These are phyloP conservation scores for Drosophila oshimai DNA, from an alignment of 1,140 invertebrate genomes.

Conservation along the genomic window DNA sequence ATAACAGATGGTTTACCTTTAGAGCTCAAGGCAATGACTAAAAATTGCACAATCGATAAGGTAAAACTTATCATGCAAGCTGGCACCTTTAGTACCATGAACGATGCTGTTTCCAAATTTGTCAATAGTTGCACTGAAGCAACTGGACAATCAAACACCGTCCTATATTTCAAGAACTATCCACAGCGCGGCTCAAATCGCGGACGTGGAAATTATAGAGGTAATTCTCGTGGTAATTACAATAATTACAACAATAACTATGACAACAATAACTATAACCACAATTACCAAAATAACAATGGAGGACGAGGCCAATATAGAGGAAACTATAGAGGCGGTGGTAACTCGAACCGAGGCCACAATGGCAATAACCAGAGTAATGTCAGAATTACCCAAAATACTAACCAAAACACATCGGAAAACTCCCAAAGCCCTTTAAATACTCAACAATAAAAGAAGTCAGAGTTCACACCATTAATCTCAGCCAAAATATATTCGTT, in stretches of 20 bases:
- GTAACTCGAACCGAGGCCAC: no score
- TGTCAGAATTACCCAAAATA: no score
- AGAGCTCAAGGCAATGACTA: slow-evolving; percentile 4
- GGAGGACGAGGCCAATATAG: not conserved
- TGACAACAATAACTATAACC: no score
- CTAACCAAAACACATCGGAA: not conserved
- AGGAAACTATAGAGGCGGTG: no score
- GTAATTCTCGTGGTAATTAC: not conserved
- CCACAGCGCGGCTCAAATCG: not conserved
- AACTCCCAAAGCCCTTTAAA: not conserved
- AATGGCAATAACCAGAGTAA: no score
- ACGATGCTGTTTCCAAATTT: slow-evolving; percentile 15
- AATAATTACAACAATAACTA: not conserved
- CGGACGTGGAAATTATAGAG: not conserved
- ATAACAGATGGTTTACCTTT: slow-evolving; percentile 2
- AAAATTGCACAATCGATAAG: slow-evolving; percentile 17
- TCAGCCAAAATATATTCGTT: not conserved
- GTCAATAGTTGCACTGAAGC: slow-evolving; percentile 23
- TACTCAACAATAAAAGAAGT: not conserved
- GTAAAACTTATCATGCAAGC: slow-evolving; percentile 30
- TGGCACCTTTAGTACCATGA: slow-evolving; percentile 11
- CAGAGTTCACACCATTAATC: not conserved
- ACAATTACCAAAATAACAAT: not conserved
- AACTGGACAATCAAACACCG: slow-evolving; percentile 13
- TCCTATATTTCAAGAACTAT: not conserved